A percentile compares a stretch with the other conserved stretches of the same genome.
These are phyloP conservation scores for Leptinotarsa undecemlineata DNA, from an alignment of 1,140 invertebrate species.

Conservation along the genomic window DNA sequence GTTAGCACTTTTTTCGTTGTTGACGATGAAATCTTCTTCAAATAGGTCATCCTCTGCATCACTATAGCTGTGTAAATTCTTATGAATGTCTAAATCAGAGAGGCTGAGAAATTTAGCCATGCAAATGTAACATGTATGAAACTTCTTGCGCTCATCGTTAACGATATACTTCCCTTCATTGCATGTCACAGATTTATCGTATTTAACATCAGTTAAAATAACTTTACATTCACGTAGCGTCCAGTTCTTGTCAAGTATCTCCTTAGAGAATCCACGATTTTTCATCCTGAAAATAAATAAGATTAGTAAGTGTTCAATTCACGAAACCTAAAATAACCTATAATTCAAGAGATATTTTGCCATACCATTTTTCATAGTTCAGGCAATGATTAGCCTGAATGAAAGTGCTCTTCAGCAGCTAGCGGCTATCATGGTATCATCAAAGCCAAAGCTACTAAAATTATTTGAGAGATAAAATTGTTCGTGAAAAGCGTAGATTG, in stretches of 20 bases:
- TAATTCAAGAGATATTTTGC: no score
- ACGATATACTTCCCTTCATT: background rate
- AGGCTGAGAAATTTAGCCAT: slow-evolving; percentile 33
- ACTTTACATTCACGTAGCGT: background rate
- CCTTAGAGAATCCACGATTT: background rate
- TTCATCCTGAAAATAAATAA: background rate
- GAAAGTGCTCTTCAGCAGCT: no score
- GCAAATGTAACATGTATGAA: slow-evolving; percentile 39
- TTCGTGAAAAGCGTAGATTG: no score
- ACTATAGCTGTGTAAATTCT: slow-evolving; percentile 23
- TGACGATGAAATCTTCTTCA: slow-evolving; percentile 22
- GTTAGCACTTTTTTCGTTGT: background rate
- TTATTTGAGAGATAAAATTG: no score
- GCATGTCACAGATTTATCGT: background rate
- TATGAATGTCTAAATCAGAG: slow-evolving; percentile 30
- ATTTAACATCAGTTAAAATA: slow-evolving; percentile 15
- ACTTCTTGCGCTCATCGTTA: slow-evolving; percentile 21
- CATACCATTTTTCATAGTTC: no score
- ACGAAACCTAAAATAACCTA: background rate
- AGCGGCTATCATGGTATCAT: no score
- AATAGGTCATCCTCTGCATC: slow-evolving; percentile 21
- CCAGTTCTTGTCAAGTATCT: background rate
- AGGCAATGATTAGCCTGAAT: no score
- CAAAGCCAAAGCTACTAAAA: no score
- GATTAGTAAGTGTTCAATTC: background rate